These are phyloP conservation scores for Calliopum simillimum DNA, from an alignment of 2,888 invertebrate species.

Conservation along the genomic window DNA sequence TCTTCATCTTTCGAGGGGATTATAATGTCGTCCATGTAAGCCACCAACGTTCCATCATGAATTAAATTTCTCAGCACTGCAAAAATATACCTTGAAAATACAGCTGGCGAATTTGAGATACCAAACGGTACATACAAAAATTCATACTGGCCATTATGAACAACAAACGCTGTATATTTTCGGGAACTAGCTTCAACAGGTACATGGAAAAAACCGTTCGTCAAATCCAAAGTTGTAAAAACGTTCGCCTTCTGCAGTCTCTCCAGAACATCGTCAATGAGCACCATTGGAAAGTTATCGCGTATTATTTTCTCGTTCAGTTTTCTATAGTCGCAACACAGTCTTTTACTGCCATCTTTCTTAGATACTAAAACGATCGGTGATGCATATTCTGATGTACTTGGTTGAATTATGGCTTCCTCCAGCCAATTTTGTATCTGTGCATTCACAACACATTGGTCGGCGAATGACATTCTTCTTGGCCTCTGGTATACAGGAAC, in stretches of 20 bases:
- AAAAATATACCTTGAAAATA: too few relatives aligned
- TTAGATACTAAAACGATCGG: too few relatives aligned
- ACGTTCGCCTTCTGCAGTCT: conserved; percentile 42
- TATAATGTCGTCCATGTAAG: conserved; percentile 45
- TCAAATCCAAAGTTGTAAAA: conserved; percentile 47
- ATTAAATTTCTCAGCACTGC: too few relatives aligned
- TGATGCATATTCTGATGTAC: too few relatives aligned
- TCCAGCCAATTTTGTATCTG: conserved; percentile 27
- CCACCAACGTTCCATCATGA: too few relatives aligned
- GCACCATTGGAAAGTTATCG: conserved; percentile 44
- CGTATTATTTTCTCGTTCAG: conserved; percentile 44
- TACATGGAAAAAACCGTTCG: conserved; percentile 49
- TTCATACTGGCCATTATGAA: conserved; percentile 48
- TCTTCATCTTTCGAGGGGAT: conserved; percentile 38
- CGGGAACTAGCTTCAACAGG: conserved; percentile 44
- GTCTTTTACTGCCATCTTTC: too few relatives aligned
- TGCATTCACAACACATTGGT: conserved; percentile 12
- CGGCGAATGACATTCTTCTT: conserved; percentile 21
- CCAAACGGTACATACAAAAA: too few relatives aligned
- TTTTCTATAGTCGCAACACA: too few relatives aligned
- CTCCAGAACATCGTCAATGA: conserved; percentile 44
- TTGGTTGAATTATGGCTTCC: too few relatives aligned
- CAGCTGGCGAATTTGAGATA: too few relatives aligned
- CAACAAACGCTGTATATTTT: conserved; percentile 51
- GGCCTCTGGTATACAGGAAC: conserved; percentile 32